Conservation (phyloP, 2,797 vertebrate genomes). For the Schizopygopsis malacanthus region DNA sequence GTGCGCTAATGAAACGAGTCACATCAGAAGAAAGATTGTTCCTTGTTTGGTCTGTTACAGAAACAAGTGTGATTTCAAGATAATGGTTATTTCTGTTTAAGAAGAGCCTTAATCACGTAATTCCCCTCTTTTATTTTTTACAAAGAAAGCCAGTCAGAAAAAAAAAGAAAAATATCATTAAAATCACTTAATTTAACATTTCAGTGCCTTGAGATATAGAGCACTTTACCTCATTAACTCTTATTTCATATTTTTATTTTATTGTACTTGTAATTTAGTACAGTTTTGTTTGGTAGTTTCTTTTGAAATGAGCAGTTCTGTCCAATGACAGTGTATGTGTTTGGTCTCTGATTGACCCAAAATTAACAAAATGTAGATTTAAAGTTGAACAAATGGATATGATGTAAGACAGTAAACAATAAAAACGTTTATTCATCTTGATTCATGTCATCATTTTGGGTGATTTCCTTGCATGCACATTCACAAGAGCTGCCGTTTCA, state of each 20-base stretch:
- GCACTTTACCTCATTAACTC: not conserved
- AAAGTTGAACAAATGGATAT: conserved; percentile 47
- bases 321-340: conserved; percentile 13
- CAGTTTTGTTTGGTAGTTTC: not conserved
- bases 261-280: conserved; percentile 2
- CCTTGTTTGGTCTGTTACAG: conserved; percentile 49
- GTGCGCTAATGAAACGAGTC: not conserved
- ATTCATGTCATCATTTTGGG: conserved; percentile 53
- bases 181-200: not conserved
- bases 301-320: conserved; percentile 15
- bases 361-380: conserved; percentile 49
- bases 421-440: conserved; percentile 44
- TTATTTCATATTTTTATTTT: not conserved
- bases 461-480: not conserved
- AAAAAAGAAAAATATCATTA: not conserved
- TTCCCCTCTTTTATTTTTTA: not conserved
- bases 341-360: conserved; percentile 12
- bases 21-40: not conserved
- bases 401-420: conserved; percentile 40
- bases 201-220: not conserved
- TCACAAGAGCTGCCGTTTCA: not conserved
- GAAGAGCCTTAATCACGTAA: not conserved
- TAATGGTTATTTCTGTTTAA: not conserved
- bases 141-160: not conserved
- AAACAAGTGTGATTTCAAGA: not conserved